Conservation (phyloP, 2,888 invertebrate species). For the Entomobrya multifasciata region DNA sequence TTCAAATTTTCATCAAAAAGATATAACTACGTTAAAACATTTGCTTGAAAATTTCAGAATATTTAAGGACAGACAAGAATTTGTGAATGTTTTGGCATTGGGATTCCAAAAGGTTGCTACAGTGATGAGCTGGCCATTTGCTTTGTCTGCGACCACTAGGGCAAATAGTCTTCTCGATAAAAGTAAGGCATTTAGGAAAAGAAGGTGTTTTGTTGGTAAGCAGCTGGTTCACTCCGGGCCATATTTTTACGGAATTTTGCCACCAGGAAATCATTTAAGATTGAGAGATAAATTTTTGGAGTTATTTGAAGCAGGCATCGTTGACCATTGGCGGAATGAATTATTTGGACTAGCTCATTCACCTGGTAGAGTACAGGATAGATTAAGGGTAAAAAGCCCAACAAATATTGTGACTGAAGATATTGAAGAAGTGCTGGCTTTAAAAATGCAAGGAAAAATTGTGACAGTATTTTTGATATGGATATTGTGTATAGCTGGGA, state of each 20-base stretch:
- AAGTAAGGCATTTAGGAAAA: background rate
- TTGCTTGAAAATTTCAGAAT: background rate
- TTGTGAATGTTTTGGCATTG: background rate
- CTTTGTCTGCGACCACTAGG: background rate
- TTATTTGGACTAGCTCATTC: background rate
- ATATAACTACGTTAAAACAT: background rate
- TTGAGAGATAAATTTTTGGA: background rate
- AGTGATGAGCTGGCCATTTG: slow-evolving; percentile 5
- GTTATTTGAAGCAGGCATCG: background rate
- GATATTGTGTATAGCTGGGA: background rate
- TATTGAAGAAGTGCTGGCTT: background rate
- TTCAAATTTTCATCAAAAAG: background rate
- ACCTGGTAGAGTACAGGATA: background rate
- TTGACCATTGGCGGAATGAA: background rate
- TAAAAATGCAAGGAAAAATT: slow-evolving; percentile 19
- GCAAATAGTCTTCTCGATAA: background rate
- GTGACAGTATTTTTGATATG: background rate
- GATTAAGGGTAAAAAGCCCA: background rate
- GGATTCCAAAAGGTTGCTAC: background rate
- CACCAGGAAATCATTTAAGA: background rate
- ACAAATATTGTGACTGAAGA: background rate
- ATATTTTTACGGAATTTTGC: background rate
- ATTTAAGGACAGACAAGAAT: background rate
- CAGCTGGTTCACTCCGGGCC: background rate
- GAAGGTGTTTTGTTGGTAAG: slow-evolving; percentile 21